Evolutionary conservation across 2,888 invertebrate species (phyloP).

Genomic region (Neocrepidodera transversa): DNA sequence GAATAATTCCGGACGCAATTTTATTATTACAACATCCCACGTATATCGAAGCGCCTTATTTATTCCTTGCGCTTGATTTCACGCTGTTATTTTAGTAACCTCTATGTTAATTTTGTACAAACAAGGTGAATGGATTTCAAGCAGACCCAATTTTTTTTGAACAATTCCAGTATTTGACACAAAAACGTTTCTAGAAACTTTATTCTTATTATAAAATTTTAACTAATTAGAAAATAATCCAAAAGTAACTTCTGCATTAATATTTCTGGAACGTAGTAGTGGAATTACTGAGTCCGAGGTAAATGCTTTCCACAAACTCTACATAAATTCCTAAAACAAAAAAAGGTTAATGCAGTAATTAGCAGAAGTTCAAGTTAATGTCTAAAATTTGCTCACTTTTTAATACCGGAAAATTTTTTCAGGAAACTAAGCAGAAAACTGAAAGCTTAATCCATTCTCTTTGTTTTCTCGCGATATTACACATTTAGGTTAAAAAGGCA

Average conservation of each 20-base stretch:
- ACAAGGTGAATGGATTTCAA: conserved; percentile 3
- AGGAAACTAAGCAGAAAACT: conserved; percentile 26
- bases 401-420: conserved; percentile 29
- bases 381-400: conserved; percentile 29
- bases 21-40: conserved; percentile 22
- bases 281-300: conserved; percentile 8
- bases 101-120: conserved; percentile 10
- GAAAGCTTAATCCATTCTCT: conserved; percentile 28
- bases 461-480: conserved; percentile 23
- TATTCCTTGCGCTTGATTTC: conserved; percentile 5
- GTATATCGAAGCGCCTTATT: conserved; percentile 2
- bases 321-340: conserved; percentile 25
- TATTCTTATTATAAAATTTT: too few relatives aligned
- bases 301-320: conserved; percentile 22
- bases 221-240: too few relatives aligned
- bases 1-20: conserved; percentile 30
- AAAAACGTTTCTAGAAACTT: neutral
- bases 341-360: conserved; percentile 31
- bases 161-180: neutral
- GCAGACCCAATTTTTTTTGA: conserved; percentile 1
- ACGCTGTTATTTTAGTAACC: conserved; percentile 12
- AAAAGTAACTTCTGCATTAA: neutral
- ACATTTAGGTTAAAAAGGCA: conserved; percentile 22
- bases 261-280: neutral
- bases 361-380: conserved; percentile 33